Evolutionary conservation across 1,140 invertebrate genomes (phyloP), one percentile per base, ranked within the genome.

Genomic region (Pseudomyrmex sp.): DNA sequence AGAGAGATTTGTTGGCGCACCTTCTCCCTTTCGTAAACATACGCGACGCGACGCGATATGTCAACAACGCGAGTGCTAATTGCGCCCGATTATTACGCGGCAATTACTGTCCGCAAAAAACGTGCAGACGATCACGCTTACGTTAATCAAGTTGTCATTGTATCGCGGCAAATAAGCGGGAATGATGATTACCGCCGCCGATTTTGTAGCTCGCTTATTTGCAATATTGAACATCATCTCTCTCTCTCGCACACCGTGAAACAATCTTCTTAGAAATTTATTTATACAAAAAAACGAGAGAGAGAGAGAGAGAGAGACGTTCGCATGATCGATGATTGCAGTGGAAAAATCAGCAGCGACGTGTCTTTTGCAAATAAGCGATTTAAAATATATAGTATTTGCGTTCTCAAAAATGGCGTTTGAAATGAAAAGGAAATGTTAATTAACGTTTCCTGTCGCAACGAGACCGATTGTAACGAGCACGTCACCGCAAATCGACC

Each of bases 1-100:
- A 23, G 35, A 1, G 5, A 48, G 26, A 69, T 69, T 79, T 79
- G n/a, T 79, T 46, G 15, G 2, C 56, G 3, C 8, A 9, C 13
- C 13, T 70, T 4, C 10, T 18, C 8, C 15, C 13, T 23, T 23
- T 44, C 23, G 13, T 23, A 18, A 4, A 76, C 35, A 10, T 9
- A 68, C 26, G 12, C 20, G 44, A 23, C 26, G n/a, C 48, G 12
- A 12, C 72, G 18, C 18, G 15, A 62, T 15, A 75, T n/a, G 4
- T 56, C 8, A 4, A 15, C 10, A 26, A 18, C 10, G 66, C 46
- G 10, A 68, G 18, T 1, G 44, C 58, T 69, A 44, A 79, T 80
- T 70, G 23, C 44, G 3, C 15, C 58, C 62, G 54, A 5, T 79
- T 48, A 65, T 76, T 54, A 80, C 20, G 20, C 18, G 18, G 23